Base-by-base conservation (phyloP, 2,888 invertebrate genomes). In the Opisthograptis luteolata region DNA sequence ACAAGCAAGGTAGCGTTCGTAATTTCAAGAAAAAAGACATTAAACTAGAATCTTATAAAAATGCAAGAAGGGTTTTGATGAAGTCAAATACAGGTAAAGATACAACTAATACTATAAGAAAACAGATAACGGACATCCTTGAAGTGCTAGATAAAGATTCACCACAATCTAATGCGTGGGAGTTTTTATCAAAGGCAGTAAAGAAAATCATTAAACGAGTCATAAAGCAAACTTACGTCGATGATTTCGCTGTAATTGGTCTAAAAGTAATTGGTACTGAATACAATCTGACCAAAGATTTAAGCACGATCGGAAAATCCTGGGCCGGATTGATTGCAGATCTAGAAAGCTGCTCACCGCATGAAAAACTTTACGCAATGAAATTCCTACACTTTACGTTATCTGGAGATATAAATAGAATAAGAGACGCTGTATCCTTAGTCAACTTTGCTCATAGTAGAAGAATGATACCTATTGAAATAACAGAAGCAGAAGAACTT, bases 301-400 rank as follows among this genome's bases (percentile, higher is more conserved):
- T 87, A 30, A 62, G 53, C 31, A 62, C 43, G n/a, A 65, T 87
- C 12, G 80, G 80, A 1, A 54, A 8, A 7, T 65, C 64, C 20
- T 81, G 84, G 83, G 56, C 72, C 25, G 55, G 61, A 39, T 50
- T 76, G 34, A 55, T 70, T 3, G 34, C 44, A 6, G 62, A 61
- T 12, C 31, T 82, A 3, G 45, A 54, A 2, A 53, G 59, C 0
- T 70, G 66, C 46, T 15, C 64, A n/a, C 55, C 68, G 9, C 50
- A 64, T 14, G 67, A 76, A 19, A 71, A 62, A 17, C 25, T 81
- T 0, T 68, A 80, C 13, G 66, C 64, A 10, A 60, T 85, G 61
- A 85, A 87, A 59, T 49, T 77, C 12, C 62, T 87, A 20, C 77
- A 84, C 52, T 58, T 78, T 0, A 52, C 55, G 31, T 32, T 87